Conservation (phyloP, 2,888 invertebrate genomes). For the Syritta pipiens region DNA sequence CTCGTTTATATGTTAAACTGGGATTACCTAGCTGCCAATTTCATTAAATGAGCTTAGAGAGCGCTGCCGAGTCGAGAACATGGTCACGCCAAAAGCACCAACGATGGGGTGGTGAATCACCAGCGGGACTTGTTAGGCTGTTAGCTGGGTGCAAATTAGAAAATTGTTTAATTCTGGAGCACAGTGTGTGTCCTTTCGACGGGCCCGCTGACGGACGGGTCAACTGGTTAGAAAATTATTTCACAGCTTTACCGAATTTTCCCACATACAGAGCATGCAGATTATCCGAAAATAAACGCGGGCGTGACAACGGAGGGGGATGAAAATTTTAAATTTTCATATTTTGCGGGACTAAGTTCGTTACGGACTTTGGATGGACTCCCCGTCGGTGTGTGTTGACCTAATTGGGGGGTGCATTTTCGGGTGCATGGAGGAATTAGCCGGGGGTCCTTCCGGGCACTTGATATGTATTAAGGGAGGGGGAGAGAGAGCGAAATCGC, state of each 20-base stretch:
- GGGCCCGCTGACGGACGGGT: neutral
- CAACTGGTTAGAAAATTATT: slow-evolving; percentile 41
- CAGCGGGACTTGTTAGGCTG: slow-evolving; percentile 61
- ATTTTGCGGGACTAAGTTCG: slow-evolving; percentile 53
- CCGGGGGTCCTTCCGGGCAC: slow-evolving; percentile 55
- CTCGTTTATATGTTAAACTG: slow-evolving; percentile 69
- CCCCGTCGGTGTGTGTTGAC: slow-evolving; percentile 60
- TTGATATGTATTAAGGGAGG: slow-evolving; percentile 46
- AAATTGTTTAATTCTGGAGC: slow-evolving; percentile 65
- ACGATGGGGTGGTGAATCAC: slow-evolving; percentile 38
- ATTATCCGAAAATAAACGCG: slow-evolving; percentile 37
- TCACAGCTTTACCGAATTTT: neutral
- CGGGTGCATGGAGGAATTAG: slow-evolving; percentile 25
- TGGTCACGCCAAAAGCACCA: no score
- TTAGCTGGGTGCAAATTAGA: slow-evolving; percentile 68
- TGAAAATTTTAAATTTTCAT: slow-evolving; percentile 64
- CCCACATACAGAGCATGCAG: slow-evolving; percentile 17
- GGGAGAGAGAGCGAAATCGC: slow-evolving; percentile 42
- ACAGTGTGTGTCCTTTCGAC: slow-evolving; percentile 28
- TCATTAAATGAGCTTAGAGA: slow-evolving; percentile 63
- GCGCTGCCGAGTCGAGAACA: no score
- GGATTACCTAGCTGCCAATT: slow-evolving; percentile 69
- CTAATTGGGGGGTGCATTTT: slow-evolving; percentile 46
- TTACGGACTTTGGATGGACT: slow-evolving; percentile 45
- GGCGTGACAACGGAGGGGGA: slow-evolving; percentile 10